Evolutionary conservation across 2,797 vertebrate species (phyloP).

Genomic region (Rhodeus uyekii): DNA sequence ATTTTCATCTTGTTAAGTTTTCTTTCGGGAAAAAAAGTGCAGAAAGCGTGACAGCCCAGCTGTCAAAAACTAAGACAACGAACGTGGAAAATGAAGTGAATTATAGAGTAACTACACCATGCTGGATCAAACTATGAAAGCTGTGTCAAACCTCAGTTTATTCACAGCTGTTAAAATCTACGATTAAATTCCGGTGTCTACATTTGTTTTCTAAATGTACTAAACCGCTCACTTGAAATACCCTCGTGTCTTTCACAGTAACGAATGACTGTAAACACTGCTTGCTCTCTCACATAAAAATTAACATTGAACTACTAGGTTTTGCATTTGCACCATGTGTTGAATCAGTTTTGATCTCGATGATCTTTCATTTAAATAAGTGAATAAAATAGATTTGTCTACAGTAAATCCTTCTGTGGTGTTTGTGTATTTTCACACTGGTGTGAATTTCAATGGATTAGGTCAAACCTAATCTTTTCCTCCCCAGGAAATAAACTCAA

Average conservation of each 20-base stretch:
- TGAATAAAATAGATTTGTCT: neutral
- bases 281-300: no score
- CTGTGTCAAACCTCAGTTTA: neutral
- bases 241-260: neutral
- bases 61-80: conserved; percentile 7
- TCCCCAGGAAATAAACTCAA: conserved; percentile 85
- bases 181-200: neutral
- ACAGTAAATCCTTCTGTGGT: neutral
- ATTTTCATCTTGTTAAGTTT: neutral
- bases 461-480: neutral
- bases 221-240: neutral
- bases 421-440: neutral
- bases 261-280: neutral
- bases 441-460: neutral
- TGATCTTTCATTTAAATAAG: conserved; percentile 5
- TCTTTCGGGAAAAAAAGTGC: neutral
- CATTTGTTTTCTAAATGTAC: neutral
- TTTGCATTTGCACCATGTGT: conserved; percentile 23
- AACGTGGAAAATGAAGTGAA: neutral
- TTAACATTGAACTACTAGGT: neutral
- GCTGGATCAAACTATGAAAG: neutral
- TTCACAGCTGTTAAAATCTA: neutral
- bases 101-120: neutral
- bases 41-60: neutral
- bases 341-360: neutral